Percentiles rank a stretch among this genome's conserved stretches.
Conservation (phyloP, 2,888 invertebrate genomes). For the Cerastoderma edule region DNA sequence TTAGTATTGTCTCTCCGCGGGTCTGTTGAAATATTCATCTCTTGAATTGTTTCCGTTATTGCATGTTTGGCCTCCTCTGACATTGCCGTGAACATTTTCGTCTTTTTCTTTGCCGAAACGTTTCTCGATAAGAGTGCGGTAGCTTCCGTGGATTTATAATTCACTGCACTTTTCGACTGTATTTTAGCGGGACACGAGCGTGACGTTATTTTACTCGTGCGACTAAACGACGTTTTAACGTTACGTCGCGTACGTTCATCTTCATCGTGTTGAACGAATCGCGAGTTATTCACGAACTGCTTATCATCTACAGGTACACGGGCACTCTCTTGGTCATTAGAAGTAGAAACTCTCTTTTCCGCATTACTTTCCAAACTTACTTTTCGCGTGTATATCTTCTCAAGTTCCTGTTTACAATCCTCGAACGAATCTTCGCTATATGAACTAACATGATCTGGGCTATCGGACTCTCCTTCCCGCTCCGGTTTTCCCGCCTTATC, state of each 20-base stretch:
- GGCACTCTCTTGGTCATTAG: no score
- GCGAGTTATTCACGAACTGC: background rate
- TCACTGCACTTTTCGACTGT: constrained; percentile 37
- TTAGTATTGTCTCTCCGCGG: constrained; percentile 1
- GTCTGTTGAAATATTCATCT: constrained; percentile 56
- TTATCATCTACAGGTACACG: background rate
- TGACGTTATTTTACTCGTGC: constrained; percentile 62
- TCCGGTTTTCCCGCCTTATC: no score
- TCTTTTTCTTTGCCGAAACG: constrained; percentile 57
- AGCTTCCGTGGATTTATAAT: constrained; percentile 22
- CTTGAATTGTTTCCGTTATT: constrained; percentile 72
- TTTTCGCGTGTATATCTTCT: constrained; percentile 3
- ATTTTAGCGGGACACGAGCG: constrained; percentile 68
- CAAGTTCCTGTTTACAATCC: background rate
- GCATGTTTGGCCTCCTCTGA: constrained; percentile 75
- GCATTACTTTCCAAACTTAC: constrained; percentile 37
- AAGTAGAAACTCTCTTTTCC: no score
- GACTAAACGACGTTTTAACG: constrained; percentile 61
- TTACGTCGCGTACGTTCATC: constrained; percentile 19
- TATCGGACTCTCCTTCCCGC: background rate
- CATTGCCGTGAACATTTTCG: constrained; percentile 70
- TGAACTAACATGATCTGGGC: background rate
- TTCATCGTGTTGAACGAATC: background rate
- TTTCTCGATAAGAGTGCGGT: constrained; percentile 41
- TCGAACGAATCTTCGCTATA: background rate